Conservation (phyloP, 2,888 invertebrate genomes). For the Carcina quercana region DNA sequence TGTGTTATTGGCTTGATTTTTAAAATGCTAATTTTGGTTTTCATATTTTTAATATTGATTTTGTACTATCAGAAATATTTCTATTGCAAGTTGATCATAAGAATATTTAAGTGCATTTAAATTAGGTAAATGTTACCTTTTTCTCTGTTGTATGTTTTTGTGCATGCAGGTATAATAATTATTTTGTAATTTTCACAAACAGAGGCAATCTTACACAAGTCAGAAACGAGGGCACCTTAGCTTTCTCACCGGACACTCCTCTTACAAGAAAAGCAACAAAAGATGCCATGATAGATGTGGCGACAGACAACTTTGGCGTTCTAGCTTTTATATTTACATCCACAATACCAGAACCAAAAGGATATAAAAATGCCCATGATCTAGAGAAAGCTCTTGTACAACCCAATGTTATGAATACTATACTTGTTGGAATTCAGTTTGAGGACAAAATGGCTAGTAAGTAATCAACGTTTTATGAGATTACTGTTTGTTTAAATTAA, state of each 20-base stretch:
- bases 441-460: constrained; percentile 61
- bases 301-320: constrained; percentile 53
- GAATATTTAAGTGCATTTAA: no score
- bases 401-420: constrained; percentile 57
- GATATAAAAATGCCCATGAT: constrained; percentile 47
- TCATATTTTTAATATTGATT: no score
- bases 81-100: no score
- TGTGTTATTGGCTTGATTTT: no score
- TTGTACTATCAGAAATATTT: no score
- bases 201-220: constrained; percentile 55
- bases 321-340: constrained; percentile 48
- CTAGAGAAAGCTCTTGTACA: constrained; percentile 51
- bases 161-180: no score
- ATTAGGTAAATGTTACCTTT: no score
- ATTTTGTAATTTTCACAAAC: no score
- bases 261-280: constrained; percentile 50
- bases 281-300: constrained; percentile 54
- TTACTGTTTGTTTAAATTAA: no score
- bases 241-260: constrained; percentile 61
- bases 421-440: constrained; percentile 62
- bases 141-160: no score
- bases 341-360: constrained; percentile 52
- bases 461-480: constrained; percentile 20
- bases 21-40: no score
- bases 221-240: constrained; percentile 47